Base-by-base conservation (phyloP, 2,888 invertebrate species). In the Oligia strigilis region DNA sequence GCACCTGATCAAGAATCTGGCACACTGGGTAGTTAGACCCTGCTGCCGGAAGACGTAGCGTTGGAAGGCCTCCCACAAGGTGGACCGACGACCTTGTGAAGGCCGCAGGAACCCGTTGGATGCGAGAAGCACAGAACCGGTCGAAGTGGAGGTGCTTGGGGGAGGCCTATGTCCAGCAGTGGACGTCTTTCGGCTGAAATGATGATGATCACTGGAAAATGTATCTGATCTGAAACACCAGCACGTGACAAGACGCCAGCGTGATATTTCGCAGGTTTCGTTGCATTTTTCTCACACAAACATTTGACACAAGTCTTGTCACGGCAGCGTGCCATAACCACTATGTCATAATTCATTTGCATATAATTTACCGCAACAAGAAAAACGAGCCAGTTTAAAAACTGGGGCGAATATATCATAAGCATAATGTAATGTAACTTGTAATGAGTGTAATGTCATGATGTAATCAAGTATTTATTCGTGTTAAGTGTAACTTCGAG, bases 351-450 rank as follows among this genome's bases (percentile, higher is more conserved):
- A 85, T 83, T 74, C 55, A 74, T 86, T 76, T 71, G 67, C 73
- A 67, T 86, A 82, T 74, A 62, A 71, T 85, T 71, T 66, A 71
- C 43, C 8, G 46, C 65, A 66, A 46, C 55, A 72, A 72, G 40
- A 74, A 64, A 72, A 86, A 67, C 43, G 66, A 77, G 71, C 40
- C 46, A 64, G 62, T 74, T 72, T 40, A 86, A 60, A 81, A 83
- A 83, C 85, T 83, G 14, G 83, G 29, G 23, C 76, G 62, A 80
- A 80, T 83, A 82, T 75, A 82, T 80, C 80, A 82, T 82, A 82
- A 62, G 46, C 46, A 8, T 77, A 80, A 82, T 81, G 82, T 72
- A 79, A 84, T 69, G 46, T 52, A 23, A 60, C 14, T 17, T 60
- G 73, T 75, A 85, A 71, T 52, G 55, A 72, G 65, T 70, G 69